Evolutionary conservation across 2,888 invertebrate genomes (phyloP), one percentile per base, ranked within the genome.

Genomic region (Emmelina monodactyla): DNA sequence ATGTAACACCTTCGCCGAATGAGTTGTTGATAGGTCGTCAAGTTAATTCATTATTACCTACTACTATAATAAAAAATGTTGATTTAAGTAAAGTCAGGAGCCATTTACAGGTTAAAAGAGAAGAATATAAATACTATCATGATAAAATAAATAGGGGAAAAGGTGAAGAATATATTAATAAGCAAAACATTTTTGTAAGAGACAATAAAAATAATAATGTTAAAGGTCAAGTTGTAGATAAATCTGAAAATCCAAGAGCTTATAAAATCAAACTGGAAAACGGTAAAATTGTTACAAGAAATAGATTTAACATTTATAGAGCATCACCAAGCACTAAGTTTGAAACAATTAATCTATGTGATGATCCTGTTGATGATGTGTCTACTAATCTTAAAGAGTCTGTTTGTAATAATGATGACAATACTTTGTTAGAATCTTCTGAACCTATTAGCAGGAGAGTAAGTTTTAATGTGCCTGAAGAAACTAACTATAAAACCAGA

Each of bases 141-240:
- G 35, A 35, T 16, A 35, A 14, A 10, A 38, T 33, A 12, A 35
- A 38, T 19, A 31, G 19, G 16, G 35, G 33, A 1, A n/a, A n/a
- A n/a, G n/a, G n/a, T n/a, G n/a, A n/a, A n/a, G n/a, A n/a, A n/a
- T n/a, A n/a, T n/a, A n/a, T n/a, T n/a, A n/a, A n/a, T n/a, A n/a
- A n/a, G n/a, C n/a, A n/a, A n/a, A n/a, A n/a, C n/a, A n/a, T n/a
- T 2, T 34, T 32, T 28, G 4, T 38, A 1, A 31, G 31, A 28
- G 34, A 32, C 9, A 38, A 32, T 29, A 38, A 38, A 32, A 16
- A 10, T 32, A 38, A 34, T n/a, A 32, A 34, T 12, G 9, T 38
- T 9, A 14, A n/a, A n/a, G 38, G 38, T 3, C 32, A 15, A 16
- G 30, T 38, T 4, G 16, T 35, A n/a, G n/a, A 25, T 10, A 9